phyloP scores from a whole-genome alignment of 2,797 vertebrate genomes.

The Sebastes cheni region DNA sequence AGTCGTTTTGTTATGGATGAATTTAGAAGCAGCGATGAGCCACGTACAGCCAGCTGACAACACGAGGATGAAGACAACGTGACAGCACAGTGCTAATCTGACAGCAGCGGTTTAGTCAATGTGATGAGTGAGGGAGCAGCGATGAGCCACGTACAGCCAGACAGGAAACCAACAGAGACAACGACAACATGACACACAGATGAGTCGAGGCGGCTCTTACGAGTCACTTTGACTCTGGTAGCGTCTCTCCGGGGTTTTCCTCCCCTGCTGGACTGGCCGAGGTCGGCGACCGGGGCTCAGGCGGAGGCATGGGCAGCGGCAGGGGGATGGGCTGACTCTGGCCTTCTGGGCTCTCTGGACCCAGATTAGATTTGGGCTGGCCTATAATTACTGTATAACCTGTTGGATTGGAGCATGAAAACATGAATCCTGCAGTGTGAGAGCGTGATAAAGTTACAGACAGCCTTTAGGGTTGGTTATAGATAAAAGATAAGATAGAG shows the following conservation, averaged over 20 bases:
- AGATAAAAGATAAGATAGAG: too few species aligned
- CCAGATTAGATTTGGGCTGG: conserved; percentile 78
- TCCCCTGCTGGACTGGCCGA: conserved; percentile 39
- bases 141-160: not conserved
- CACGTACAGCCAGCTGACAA: too few species aligned
- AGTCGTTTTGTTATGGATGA: too few species aligned
- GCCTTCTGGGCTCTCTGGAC: conserved; percentile 62
- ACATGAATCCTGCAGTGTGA: conserved; percentile 29
- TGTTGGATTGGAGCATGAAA: conserved; percentile 68
- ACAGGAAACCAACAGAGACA: not conserved
- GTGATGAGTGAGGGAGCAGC: conserved; percentile 17
- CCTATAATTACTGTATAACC: conserved; percentile 81
- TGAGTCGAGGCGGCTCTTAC: conserved; percentile 70
- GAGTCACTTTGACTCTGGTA: conserved; percentile 83
- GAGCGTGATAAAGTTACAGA: not conserved
- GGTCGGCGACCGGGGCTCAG: conserved; percentile 44
- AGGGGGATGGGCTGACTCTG: conserved; percentile 64
- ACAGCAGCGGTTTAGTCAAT: not conserved
- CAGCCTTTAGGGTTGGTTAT: not conserved
- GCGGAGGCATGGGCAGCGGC: conserved; percentile 53
- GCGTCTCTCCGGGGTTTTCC: conserved; percentile 75
- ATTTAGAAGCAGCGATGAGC: too few species aligned
- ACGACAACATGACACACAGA: not conserved
- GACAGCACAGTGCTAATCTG: not conserved
- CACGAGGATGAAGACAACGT: too few species aligned